Conservation (phyloP, 2,113 vertebrate species). For the Sylvietta virens region DNA sequence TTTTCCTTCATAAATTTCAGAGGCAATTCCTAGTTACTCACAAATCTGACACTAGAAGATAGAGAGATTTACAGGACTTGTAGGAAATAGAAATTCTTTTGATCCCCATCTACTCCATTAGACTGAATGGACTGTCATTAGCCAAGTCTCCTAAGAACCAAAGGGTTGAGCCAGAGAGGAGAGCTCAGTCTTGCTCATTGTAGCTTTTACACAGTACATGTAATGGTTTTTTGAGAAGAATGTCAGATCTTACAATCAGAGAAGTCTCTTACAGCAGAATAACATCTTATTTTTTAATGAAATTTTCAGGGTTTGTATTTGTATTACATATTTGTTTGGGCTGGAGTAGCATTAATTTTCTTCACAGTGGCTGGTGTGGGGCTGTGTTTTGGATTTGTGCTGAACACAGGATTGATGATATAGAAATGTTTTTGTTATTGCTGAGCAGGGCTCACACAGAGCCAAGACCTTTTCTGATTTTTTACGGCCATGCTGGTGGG, state of each 20-base stretch:
- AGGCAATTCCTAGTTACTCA: background rate
- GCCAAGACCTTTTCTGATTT: background rate
- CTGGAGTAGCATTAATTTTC: background rate
- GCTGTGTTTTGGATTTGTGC: background rate
- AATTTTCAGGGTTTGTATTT: background rate
- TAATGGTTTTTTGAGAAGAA: background rate
- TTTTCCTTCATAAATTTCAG: background rate
- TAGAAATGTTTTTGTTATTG: background rate
- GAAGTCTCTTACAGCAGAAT: background rate
- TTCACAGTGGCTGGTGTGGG: background rate
- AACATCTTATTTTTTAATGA: background rate
- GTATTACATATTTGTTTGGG: background rate
- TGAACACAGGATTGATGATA: accelerated
- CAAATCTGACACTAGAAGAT: background rate
- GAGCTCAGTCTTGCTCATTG: background rate
- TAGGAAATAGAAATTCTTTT: background rate
- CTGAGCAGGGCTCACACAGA: background rate
- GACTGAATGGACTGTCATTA: background rate
- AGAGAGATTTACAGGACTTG: background rate
- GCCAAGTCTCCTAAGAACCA: background rate
- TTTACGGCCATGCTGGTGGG: accelerated
- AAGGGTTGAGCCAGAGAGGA: background rate
- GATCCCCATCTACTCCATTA: background rate
- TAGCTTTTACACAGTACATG: background rate
- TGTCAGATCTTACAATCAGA: background rate